Conservation (phyloP, 2,888 invertebrate genomes). For the Criorhina ranunculi region DNA sequence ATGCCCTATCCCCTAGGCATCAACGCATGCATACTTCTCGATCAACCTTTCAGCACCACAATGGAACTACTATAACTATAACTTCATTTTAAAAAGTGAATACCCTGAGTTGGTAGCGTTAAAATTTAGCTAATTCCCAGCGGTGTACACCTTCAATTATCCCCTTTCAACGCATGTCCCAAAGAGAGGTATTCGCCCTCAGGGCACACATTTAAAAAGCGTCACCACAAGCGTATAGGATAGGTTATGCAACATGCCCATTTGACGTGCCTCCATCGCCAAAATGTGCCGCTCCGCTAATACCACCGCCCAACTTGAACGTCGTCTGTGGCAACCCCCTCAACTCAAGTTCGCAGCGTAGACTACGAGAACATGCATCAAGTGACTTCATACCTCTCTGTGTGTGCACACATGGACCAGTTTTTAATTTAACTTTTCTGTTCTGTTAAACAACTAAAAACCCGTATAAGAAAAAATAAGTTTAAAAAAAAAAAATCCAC, state of each 20-base stretch:
- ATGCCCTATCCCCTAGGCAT: constrained; percentile 2
- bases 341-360: constrained; percentile 45
- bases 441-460: constrained; percentile 50
- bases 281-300: constrained; percentile 14
- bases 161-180: constrained; percentile 51
- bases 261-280: constrained; percentile 66
- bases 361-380: constrained; percentile 62
- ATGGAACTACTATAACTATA: constrained; percentile 31
- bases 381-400: constrained; percentile 18
- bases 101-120: constrained; percentile 16
- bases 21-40: background rate
- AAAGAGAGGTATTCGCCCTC: constrained; percentile 62
- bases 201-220: constrained; percentile 39
- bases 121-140: constrained; percentile 22
- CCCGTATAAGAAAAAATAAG: constrained; percentile 47
- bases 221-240: constrained; percentile 20
- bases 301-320: constrained; percentile 54
- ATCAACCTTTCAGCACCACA: background rate
- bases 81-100: constrained; percentile 32
- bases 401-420: constrained; percentile 58
- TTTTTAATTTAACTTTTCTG: constrained; percentile 61
- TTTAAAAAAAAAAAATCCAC: constrained; percentile 10
- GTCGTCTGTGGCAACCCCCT: constrained; percentile 69
- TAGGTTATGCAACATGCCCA: constrained; percentile 62
- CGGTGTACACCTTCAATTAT: constrained; percentile 26